Conservation (phyloP, 2,888 invertebrate genomes). For the Xanthostigma xanthostigma region DNA sequence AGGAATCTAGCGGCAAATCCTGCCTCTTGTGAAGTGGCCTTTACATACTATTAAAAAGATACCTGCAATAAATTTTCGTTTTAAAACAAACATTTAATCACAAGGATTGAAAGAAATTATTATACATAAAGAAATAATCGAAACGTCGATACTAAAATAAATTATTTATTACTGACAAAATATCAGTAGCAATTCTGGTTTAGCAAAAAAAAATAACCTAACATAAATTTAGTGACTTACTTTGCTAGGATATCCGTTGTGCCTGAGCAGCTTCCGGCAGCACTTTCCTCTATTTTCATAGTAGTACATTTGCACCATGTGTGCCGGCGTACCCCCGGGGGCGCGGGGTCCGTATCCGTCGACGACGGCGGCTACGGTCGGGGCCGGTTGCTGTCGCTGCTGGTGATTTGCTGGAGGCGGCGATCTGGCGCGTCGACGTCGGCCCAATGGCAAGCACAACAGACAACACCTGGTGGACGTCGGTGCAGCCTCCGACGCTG, state of each 20-base stretch:
- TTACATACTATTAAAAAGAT: too few species aligned
- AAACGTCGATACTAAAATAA: too few species aligned
- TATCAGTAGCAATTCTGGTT: too few species aligned
- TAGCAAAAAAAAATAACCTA: too few species aligned
- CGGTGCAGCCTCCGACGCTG: neutral
- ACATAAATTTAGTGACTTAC: conserved; percentile 27
- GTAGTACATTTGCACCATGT: conserved; percentile 50
- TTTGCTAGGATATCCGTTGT: conserved; percentile 72
- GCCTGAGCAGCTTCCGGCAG: conserved; percentile 64
- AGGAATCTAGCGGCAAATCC: too few species aligned
- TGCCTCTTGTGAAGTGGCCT: too few species aligned
- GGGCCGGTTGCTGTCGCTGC: conserved; percentile 10
- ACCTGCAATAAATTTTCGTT: too few species aligned
- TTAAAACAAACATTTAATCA: too few species aligned
- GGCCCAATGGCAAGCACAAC: conserved; percentile 34
- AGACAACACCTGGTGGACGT: conserved; percentile 23
- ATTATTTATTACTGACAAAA: too few species aligned
- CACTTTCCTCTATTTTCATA: conserved; percentile 70
- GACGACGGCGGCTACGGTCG: conserved; percentile 9
- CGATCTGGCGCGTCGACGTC: conserved; percentile 20
- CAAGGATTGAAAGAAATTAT: too few species aligned
- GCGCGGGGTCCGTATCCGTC: conserved; percentile 5
- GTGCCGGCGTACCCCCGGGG: conserved; percentile 18
- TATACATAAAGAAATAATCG: too few species aligned
- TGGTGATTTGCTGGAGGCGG: conserved; percentile 19